A percentile compares a stretch with the other conserved stretches of the same genome.
Conservation (phyloP, 2,113 vertebrate species). For the Acrocephalus kingi region DNA sequence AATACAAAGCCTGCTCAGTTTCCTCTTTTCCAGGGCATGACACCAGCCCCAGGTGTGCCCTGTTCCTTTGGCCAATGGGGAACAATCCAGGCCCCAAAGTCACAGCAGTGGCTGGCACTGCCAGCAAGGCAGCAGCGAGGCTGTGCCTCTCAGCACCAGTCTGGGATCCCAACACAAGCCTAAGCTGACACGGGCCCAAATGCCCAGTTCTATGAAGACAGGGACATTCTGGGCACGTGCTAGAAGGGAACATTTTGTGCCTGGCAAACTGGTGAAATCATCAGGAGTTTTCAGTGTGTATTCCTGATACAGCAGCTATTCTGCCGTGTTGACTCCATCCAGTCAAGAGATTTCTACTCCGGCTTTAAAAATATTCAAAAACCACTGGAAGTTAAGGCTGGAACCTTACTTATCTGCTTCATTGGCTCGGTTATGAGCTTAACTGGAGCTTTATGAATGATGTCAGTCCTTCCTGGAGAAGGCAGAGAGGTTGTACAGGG, state of each 20-base stretch:
- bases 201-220: neutral
- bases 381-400: neutral
- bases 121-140: accelerated
- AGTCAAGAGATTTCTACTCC: neutral
- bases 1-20: accelerated
- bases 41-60: neutral
- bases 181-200: neutral
- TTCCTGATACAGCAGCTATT: neutral
- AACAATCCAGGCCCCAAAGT: accelerated
- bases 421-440: neutral
- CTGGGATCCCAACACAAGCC: neutral
- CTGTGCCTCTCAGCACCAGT: neutral
- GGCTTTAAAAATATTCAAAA: neutral
- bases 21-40: neutral
- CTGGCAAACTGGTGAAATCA: neutral
- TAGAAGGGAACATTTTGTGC: neutral
- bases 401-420: neutral
- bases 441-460: neutral
- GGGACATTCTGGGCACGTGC: too few relatives aligned
- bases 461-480: conserved; percentile 1
- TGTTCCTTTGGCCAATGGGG: accelerated
- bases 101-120: neutral
- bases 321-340: neutral
- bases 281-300: neutral
- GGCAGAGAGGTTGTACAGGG: neutral